These are phyloP conservation scores for Nomia melanderi DNA, from an alignment of 1,140 invertebrate species.

Conservation along the genomic window DNA sequence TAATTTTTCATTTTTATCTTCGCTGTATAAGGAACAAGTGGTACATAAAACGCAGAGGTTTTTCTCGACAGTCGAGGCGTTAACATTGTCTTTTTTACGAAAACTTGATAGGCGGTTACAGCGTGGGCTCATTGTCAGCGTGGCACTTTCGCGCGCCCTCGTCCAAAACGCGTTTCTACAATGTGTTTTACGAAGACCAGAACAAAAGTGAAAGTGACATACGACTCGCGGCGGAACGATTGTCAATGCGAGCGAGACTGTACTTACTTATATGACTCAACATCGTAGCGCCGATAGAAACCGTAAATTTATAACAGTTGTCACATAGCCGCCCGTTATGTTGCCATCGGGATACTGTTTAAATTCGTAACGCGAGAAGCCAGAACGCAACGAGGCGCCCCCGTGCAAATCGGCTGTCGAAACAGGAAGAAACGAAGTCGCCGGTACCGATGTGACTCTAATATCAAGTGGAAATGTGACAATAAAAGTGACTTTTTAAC, in stretches of 20 bases:
- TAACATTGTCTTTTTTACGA: too few relatives aligned
- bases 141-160: too few relatives aligned
- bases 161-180: too few relatives aligned
- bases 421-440: constrained; percentile 15
- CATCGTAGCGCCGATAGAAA: not conserved
- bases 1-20: too few relatives aligned
- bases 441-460: not conserved
- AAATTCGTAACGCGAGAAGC: constrained; percentile 9
- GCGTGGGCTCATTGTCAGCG: too few relatives aligned
- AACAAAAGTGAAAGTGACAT: not conserved
- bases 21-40: too few relatives aligned
- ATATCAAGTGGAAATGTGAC: not conserved
- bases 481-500: too few relatives aligned
- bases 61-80: too few relatives aligned
- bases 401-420: constrained; percentile 8
- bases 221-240: not conserved
- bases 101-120: too few relatives aligned
- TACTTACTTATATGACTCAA: not conserved
- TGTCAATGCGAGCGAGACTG: not conserved
- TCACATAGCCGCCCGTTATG: not conserved
- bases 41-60: too few relatives aligned
- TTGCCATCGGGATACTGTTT: not conserved
- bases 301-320: not conserved
- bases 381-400: not conserved
- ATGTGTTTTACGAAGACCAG: not conserved